A percentile compares a stretch with the other conserved stretches of the same genome.
Conservation (phyloP, 2,888 invertebrate species). For the Tiliacea aurago region DNA sequence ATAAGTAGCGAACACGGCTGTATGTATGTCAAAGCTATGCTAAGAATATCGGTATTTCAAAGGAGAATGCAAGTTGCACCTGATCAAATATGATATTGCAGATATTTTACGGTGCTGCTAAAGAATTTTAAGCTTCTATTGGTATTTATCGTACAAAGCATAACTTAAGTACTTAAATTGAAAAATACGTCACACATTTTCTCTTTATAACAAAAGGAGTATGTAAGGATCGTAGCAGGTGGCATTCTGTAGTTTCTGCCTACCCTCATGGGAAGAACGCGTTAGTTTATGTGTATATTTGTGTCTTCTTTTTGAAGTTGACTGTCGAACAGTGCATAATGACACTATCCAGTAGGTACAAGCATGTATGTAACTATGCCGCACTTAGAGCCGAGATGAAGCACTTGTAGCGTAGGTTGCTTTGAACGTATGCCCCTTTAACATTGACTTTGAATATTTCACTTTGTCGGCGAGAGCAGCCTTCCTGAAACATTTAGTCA, state of each 20-base stretch:
- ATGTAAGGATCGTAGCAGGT: not conserved
- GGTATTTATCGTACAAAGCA: not conserved
- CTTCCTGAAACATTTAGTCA: conserved; percentile 23
- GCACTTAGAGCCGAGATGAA: conserved; percentile 5
- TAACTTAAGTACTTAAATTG: not conserved
- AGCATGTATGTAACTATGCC: conserved; percentile 2
- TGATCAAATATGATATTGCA: conserved; percentile 43
- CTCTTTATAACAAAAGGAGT: not conserved
- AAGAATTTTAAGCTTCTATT: conserved; percentile 31
- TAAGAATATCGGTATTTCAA: conserved; percentile 53
- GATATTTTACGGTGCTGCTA: conserved; percentile 30
- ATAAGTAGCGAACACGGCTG: conserved; percentile 23
- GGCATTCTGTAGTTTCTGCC: not conserved
- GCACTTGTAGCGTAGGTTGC: conserved; percentile 13
- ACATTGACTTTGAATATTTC: conserved; percentile 36
- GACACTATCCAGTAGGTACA: not conserved
- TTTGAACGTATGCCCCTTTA: conserved; percentile 10
- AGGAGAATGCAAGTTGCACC: conserved; percentile 27
- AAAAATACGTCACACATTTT: not conserved
- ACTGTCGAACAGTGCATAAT: not conserved
- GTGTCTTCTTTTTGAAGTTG: not conserved
- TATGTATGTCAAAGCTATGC: conserved; percentile 36
- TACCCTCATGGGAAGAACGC: not conserved
- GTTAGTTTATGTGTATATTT: not conserved
- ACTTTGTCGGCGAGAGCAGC: conserved; percentile 11